phyloP scores from a whole-genome alignment of 2,113 vertebrate species.

The Odocoileus hemionus region DNA sequence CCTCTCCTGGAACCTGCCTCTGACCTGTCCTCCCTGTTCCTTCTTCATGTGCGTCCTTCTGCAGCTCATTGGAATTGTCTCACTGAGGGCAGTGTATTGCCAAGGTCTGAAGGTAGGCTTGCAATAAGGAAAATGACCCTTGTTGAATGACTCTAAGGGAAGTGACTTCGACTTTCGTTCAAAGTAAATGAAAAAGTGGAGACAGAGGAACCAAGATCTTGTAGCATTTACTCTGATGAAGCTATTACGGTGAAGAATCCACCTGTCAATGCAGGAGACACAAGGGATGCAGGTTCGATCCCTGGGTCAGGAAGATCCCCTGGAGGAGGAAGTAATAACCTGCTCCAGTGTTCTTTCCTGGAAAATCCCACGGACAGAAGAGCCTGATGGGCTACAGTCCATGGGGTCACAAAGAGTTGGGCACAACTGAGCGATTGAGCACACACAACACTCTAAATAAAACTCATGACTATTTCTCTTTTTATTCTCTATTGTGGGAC shows the following conservation, averaged over 20 bases:
- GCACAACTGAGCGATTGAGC: neutral
- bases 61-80: neutral
- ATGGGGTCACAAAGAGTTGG: neutral
- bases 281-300: neutral
- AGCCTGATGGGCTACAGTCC: neutral
- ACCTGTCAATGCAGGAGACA: neutral
- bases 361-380: neutral
- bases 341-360: neutral
- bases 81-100: slow-evolving; percentile 50
- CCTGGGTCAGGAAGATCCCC: neutral
- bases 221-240: neutral
- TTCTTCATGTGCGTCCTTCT: neutral
- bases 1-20: neutral
- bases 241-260: neutral
- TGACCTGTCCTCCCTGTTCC: neutral
- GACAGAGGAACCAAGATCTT: neutral
- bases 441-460: neutral
- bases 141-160: slow-evolving; percentile 13
- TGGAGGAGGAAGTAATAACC: neutral
- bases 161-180: neutral
- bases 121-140: slow-evolving; percentile 43
- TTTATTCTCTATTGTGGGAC: neutral
- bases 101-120: slow-evolving; percentile 62
- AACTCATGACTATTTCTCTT: neutral
- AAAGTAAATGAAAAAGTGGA: neutral